A percentile compares a stretch with the other conserved stretches of the same genome.
These are phyloP conservation scores for Cariama cristata DNA, from an alignment of 2,113 vertebrate genomes.

Conservation along the genomic window DNA sequence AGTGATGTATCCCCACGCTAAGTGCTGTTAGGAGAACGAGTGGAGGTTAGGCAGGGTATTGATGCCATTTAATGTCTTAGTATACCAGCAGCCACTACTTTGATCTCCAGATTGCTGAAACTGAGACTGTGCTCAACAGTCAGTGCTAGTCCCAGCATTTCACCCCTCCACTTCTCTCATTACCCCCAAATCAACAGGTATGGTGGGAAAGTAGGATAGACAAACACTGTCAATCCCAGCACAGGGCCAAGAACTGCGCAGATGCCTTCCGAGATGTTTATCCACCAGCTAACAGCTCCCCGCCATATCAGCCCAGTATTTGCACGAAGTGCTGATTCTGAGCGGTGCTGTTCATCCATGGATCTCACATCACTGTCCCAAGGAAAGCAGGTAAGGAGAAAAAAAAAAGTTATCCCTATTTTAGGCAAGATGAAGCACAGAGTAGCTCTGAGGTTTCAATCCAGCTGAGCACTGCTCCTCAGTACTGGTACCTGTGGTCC, in stretches of 20 bases:
- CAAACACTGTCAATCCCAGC: not conserved
- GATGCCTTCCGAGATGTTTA: not conserved
- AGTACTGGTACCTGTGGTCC: not conserved
- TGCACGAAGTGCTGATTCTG: not conserved
- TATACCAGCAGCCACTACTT: not conserved
- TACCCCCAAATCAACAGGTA: not conserved
- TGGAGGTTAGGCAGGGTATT: not conserved
- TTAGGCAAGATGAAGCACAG: not conserved
- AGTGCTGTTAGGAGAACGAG: not conserved
- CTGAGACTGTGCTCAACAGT: not conserved
- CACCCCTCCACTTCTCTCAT: not conserved
- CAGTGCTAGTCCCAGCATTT: not conserved
- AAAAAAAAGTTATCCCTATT: not conserved
- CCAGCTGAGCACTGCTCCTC: not conserved
- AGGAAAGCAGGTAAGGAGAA: not conserved
- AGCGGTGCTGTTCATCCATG: not conserved
- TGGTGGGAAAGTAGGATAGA: not conserved
- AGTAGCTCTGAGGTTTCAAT: not conserved
- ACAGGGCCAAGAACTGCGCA: not conserved
- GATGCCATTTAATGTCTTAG: not conserved
- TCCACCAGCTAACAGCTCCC: not conserved
- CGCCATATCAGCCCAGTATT: not conserved
- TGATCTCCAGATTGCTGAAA: not conserved
- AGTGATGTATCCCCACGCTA: not conserved
- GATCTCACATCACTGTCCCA: fast-evolving